phyloP scores from a whole-genome alignment of 2,888 invertebrate genomes.

The Epistrophella euchroma region DNA sequence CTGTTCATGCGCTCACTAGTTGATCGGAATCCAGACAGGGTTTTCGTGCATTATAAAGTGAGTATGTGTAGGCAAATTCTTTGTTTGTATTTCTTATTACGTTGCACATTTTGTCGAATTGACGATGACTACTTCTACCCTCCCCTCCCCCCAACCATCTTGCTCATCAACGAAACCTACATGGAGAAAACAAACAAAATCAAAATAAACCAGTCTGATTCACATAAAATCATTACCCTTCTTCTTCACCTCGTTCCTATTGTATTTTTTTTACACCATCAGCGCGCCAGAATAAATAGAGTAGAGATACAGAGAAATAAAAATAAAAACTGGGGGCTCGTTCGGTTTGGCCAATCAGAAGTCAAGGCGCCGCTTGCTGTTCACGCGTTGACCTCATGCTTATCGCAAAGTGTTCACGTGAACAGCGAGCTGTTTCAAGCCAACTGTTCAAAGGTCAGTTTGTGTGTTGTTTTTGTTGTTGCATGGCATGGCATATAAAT shows the following conservation, averaged over 20 bases:
- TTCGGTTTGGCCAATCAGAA: conserved; percentile 87
- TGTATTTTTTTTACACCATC: background rate
- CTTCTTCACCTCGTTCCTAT: background rate
- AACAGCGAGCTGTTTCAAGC: conserved; percentile 84
- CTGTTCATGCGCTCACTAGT: conserved; percentile 76
- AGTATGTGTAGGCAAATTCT: conserved; percentile 28
- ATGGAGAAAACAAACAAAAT: background rate
- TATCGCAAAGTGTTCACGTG: conserved; percentile 88
- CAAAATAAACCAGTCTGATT: conserved; percentile 59
- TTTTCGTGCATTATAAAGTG: conserved; percentile 15
- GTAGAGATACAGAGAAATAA: conserved; percentile 64
- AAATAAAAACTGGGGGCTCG: conserved; percentile 88
- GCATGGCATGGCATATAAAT: conserved; percentile 55
- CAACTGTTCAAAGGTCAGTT: conserved; percentile 72
- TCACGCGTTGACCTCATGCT: conserved; percentile 92
- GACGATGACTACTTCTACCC: conserved; percentile 12
- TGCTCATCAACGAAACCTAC: background rate
- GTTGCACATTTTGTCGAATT: conserved; percentile 52
- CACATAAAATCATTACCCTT: conserved; percentile 39
- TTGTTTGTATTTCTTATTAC: conserved; percentile 57
- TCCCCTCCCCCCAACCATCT: background rate
- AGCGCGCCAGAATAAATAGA: background rate
- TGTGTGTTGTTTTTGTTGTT: conserved; percentile 46
- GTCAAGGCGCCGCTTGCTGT: conserved; percentile 81
- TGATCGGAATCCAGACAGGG: conserved; percentile 70